Evolutionary conservation across 2,113 vertebrate genomes (phyloP), one percentile per base, ranked within the genome.

Genomic region (Ceyx cyanopectus): DNA sequence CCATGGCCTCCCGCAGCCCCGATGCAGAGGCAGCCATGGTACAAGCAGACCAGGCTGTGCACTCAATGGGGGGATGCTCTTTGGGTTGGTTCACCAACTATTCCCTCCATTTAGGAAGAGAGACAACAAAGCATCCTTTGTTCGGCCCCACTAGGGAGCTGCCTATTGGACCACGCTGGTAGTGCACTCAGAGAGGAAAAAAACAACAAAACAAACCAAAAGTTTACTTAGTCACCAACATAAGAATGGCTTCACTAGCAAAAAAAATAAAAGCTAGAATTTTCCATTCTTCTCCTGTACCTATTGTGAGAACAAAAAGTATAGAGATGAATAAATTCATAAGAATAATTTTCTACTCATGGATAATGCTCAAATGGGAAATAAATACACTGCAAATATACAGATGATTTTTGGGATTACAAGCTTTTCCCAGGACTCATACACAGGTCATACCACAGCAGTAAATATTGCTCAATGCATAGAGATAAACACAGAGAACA

Each of bases 61-160:
- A 5, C 19, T 27, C 0, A 0, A 17, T 24, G 9, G 6, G 18
- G 18, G 19, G 3, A 16, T 4, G 8, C 11, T 63, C 0, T 22
- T 50, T 34, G 48, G 17, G 3, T 12, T 79, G 43, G 43, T 45
- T 54, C 46, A 37, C 9, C 12, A 61, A 37, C 7, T 15, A 27
- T 13, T 65, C 29, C 58, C 5, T 62, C 15, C 30, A 0, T 43
- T 82, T 60, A 74, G 37, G 30, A 43, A 58, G 0, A 69, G 9
- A 41, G n/a, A 41, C 4, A 66, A 45, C 4, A 65, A 2, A 73
- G 5, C 22, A 70, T 56, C 32, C 24, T 78, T 46, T 62, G 8
- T 62, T 53, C 40, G 53, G 60, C 7, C 8, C 7, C 21, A 27
- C 34, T 14, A 27, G 30, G 37, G 27, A 89, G 27, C 26, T 79